phyloP scores from a whole-genome alignment of 2,113 vertebrate genomes.

The Sitta europaea region DNA sequence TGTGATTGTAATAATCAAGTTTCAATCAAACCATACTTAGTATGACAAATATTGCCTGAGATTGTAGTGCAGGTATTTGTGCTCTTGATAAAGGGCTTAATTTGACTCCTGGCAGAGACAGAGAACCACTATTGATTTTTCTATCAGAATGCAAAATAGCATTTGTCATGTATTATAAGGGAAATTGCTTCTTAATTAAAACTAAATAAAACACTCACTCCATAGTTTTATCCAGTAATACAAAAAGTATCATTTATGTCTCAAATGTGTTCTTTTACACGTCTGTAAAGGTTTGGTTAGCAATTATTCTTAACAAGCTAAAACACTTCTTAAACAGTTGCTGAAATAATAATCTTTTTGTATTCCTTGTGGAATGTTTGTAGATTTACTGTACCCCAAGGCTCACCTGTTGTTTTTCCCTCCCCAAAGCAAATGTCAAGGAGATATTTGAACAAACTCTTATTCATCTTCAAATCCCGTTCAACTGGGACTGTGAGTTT shows the following conservation, averaged over 20 bases:
- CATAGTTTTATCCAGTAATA: constrained; percentile 62
- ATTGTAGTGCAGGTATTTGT: constrained; percentile 74
- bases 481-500: constrained; percentile 98
- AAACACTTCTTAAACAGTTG: constrained; percentile 49
- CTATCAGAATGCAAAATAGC: constrained; percentile 70
- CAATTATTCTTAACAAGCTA: constrained; percentile 66
- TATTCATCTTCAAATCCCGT: constrained; percentile 94
- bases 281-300: constrained; percentile 45
- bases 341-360: constrained; percentile 53
- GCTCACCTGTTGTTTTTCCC: constrained; percentile 64
- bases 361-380: constrained; percentile 61
- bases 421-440: constrained; percentile 88
- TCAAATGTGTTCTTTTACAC: constrained; percentile 52
- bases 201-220: constrained; percentile 68
- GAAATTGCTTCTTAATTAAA: constrained; percentile 78
- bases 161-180: constrained; percentile 66
- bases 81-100: constrained; percentile 77
- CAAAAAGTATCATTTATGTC: constrained; percentile 63
- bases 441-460: constrained; percentile 95
- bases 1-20: constrained; percentile 80
- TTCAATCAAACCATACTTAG: constrained; percentile 77
- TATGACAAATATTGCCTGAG: constrained; percentile 76
- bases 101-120: constrained; percentile 69
- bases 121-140: constrained; percentile 72
- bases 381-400: constrained; percentile 5